Conservation (phyloP, 2,797 vertebrate species). For the Enteromius argenteus region DNA sequence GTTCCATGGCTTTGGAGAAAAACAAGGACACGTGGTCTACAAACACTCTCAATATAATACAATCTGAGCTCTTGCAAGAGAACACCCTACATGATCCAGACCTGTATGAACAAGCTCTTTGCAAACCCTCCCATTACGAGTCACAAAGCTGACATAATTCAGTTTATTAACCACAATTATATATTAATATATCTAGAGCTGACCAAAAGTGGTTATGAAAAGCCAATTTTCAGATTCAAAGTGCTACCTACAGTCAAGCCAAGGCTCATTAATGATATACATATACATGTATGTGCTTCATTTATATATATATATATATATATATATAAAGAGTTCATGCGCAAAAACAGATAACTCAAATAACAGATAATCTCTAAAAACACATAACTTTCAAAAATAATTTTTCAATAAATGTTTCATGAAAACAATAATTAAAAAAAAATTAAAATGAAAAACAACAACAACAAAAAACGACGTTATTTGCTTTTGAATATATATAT, state of each 20-base stretch:
- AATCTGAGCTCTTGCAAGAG: neutral
- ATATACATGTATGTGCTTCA: no score
- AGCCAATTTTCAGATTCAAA: neutral
- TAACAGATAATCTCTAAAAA: no score
- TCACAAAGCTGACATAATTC: neutral
- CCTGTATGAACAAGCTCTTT: conserved; percentile 17
- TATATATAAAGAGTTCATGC: no score
- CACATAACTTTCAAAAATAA: no score
- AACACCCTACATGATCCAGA: neutral
- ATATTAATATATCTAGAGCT: neutral
- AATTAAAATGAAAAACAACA: no score
- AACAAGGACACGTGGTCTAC: neutral
- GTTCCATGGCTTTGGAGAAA: neutral
- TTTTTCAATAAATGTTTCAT: no score
- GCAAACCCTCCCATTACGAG: neutral
- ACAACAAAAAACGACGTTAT: no score
- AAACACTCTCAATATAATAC: neutral
- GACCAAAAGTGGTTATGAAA: neutral
- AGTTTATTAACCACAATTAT: neutral
- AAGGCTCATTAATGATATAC: neutral
- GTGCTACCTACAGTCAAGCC: neutral
- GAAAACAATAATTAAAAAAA: no score
- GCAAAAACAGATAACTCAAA: no score
- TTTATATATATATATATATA: no score
- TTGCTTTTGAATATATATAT: no score